These are phyloP conservation scores for Cichladusa arquata DNA, from an alignment of 2,113 vertebrate genomes.

Conservation along the genomic window DNA sequence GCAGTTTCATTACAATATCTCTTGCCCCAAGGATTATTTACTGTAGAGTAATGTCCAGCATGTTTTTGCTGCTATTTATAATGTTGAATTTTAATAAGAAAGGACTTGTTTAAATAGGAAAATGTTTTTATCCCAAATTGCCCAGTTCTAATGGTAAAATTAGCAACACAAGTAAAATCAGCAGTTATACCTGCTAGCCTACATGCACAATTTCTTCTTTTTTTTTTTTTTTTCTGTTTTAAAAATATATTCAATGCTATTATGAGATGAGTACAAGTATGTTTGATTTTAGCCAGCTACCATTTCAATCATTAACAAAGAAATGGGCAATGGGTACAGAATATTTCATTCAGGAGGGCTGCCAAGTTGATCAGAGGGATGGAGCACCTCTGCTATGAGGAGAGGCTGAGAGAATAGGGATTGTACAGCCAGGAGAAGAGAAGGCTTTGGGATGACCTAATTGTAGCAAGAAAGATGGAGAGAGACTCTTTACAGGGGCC, in stretches of 20 bases:
- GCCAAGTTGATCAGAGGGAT: background rate
- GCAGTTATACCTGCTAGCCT: background rate
- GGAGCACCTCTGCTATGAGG: background rate
- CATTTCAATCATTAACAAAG: background rate
- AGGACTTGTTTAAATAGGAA: background rate
- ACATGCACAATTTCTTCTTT: background rate
- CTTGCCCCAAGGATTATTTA: background rate
- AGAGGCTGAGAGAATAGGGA: background rate
- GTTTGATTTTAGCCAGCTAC: background rate
- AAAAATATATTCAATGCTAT: background rate
- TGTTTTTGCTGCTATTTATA: background rate
- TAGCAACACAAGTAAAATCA: background rate
- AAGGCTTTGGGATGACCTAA: background rate
- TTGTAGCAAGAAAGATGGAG: background rate
- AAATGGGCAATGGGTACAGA: background rate
- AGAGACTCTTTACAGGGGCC: background rate
- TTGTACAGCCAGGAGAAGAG: background rate
- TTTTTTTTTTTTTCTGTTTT: background rate
- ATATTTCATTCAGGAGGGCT: background rate
- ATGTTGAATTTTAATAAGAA: constrained; percentile 12
- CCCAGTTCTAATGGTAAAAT: background rate
- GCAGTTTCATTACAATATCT: background rate
- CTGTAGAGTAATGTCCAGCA: background rate
- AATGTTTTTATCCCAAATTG: background rate
- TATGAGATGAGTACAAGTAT: background rate